Evolutionary conservation across 2,797 vertebrate species (phyloP).

Genomic region (Danio aesculapii): DNA sequence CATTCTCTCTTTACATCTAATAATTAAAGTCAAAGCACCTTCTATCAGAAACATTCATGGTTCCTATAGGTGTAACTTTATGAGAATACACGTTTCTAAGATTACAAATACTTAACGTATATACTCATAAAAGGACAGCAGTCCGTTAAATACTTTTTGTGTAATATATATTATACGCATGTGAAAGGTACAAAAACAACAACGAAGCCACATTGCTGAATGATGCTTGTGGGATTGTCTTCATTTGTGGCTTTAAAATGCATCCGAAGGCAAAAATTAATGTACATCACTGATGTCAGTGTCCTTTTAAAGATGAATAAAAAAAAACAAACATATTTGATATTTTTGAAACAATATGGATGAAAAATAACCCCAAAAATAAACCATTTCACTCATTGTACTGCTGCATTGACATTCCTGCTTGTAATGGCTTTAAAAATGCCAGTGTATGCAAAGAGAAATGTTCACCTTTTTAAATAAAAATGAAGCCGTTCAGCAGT

Average conservation of each 20-base stretch:
- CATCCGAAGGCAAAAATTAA: conserved; percentile 19
- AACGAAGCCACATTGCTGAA: conserved; percentile 14
- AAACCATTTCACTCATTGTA: neutral
- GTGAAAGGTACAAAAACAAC: conserved; percentile 31
- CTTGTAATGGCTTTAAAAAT: conserved; percentile 25
- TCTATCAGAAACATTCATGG: conserved; percentile 19
- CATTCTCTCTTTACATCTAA: conserved; percentile 13
- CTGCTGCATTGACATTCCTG: conserved; percentile 25
- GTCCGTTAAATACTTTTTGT: conserved; percentile 63
- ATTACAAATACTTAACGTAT: conserved; percentile 71
- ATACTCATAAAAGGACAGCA: conserved; percentile 71
- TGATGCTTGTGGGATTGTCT: conserved; percentile 6
- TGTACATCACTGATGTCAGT: conserved; percentile 9
- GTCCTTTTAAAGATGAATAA: neutral
- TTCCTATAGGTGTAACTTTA: conserved; percentile 6
- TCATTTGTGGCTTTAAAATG: conserved; percentile 28
- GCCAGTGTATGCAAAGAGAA: conserved; percentile 31
- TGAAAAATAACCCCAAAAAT: neutral
- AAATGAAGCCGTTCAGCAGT: neutral
- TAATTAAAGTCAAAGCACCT: conserved; percentile 27
- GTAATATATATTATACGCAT: conserved; percentile 66
- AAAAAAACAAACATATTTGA: neutral
- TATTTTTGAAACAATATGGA: neutral
- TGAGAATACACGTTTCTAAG: neutral
- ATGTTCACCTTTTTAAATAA: conserved; percentile 19